A percentile compares a stretch with the other conserved stretches of the same genome.
Conservation (phyloP, 2,797 vertebrate genomes). For the Oceanodroma leucorhoa region DNA sequence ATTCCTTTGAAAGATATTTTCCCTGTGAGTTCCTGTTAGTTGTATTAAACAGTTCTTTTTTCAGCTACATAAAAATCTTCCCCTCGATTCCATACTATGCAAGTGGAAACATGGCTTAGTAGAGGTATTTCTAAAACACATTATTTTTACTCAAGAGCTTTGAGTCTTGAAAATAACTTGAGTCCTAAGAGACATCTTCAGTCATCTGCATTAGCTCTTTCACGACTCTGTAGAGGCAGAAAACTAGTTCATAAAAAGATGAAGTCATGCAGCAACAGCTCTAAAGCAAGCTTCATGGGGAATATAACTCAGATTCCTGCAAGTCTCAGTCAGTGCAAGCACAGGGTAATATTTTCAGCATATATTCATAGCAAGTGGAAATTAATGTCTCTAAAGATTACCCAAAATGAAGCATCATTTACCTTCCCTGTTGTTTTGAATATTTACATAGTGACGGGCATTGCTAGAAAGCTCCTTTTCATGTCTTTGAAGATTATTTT, state of each 20-base stretch:
- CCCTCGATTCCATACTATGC: not conserved
- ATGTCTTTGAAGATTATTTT: not conserved
- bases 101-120: not conserved
- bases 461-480: not conserved
- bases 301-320: not conserved
- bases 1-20: not conserved
- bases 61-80: not conserved
- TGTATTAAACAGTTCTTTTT: not conserved
- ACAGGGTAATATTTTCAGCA: not conserved
- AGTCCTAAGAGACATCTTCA: not conserved
- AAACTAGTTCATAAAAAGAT: not conserved
- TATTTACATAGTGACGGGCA: not conserved
- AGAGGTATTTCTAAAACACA: not conserved
- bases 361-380: not conserved
- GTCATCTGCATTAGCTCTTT: not conserved
- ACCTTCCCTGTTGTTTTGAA: not conserved
- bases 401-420: not conserved
- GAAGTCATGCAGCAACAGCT: not conserved
- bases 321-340: not conserved
- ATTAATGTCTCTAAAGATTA: not conserved
- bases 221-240: not conserved
- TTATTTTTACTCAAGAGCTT: constrained; percentile 1
- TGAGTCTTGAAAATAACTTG: not conserved
- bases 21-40: not conserved
- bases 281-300: not conserved